These are phyloP conservation scores for Xyliphius kryptos DNA, from an alignment of 2,113 vertebrate species.

Conservation along the genomic window DNA sequence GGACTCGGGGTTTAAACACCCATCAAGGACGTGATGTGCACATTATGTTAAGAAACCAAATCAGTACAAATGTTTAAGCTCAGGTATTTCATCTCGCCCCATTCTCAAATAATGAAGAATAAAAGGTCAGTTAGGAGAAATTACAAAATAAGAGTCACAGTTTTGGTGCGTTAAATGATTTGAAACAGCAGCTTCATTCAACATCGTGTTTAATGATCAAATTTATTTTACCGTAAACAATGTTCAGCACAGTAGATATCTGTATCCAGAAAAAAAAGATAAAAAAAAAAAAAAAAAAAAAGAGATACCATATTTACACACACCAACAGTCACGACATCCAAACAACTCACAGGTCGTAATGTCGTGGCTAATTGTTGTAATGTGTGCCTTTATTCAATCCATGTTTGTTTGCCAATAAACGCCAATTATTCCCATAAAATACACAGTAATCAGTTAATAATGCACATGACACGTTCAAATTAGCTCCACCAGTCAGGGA, in stretches of 20 bases:
- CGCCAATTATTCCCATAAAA: neutral
- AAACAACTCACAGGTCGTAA: no score
- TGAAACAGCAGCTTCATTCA: neutral
- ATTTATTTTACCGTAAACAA: conserved; percentile 28
- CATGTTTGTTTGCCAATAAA: no score
- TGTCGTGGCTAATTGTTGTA: no score
- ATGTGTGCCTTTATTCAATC: no score
- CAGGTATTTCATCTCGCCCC: no score
- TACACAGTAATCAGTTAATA: no score
- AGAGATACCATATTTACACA: neutral
- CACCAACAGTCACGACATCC: no score
- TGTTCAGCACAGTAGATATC: neutral
- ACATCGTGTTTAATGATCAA: neutral
- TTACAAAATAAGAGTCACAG: neutral
- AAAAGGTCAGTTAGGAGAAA: neutral
- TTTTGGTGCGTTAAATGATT: neutral
- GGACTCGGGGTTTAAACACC: no score
- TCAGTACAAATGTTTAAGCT: no score
- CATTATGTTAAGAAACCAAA: no score
- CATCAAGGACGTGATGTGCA: no score
- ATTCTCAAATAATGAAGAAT: no score
- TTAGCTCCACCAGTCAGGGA: neutral
- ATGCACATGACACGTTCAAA: neutral
- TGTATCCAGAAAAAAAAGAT: neutral
- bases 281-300: neutral